phyloP scores from a whole-genome alignment of 2,888 invertebrate genomes.

The Strigamia maritima region DNA sequence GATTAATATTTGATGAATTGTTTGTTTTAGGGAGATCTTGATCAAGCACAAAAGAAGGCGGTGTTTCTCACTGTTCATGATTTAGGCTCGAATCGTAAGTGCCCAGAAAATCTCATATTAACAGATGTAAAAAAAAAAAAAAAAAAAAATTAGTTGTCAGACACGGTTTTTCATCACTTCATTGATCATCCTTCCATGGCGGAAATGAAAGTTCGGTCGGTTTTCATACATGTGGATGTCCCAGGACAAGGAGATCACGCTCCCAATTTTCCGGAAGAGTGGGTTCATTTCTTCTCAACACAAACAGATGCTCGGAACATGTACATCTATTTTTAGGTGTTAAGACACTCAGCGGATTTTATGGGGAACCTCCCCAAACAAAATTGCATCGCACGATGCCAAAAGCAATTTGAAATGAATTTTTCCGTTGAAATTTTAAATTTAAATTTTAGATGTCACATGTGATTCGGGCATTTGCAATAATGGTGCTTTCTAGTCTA shows the following conservation, averaged over 20 bases:
- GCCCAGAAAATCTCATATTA: neutral
- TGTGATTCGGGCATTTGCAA: neutral
- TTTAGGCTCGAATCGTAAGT: constrained; percentile 64
- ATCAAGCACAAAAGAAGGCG: constrained; percentile 74
- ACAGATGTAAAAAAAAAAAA: neutral
- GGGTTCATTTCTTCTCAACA: constrained; percentile 49
- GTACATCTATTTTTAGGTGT: constrained; percentile 20
- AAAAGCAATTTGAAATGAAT: no score
- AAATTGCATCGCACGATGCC: no score
- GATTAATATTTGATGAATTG: constrained; percentile 7
- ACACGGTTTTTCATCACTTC: constrained; percentile 76
- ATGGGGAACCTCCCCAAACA: no score
- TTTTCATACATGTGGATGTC: constrained; percentile 82
- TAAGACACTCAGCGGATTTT: constrained; percentile 28
- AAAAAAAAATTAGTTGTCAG: constrained; percentile 53
- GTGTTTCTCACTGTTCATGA: constrained; percentile 86
- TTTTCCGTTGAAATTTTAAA: no score
- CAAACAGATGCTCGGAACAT: neutral
- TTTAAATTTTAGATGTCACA: neutral
- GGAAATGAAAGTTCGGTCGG: constrained; percentile 77
- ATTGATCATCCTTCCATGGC: constrained; percentile 77
- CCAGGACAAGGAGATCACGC: constrained; percentile 84
- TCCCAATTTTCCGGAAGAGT: constrained; percentile 70
- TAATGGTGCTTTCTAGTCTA: neutral
- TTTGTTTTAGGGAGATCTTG: constrained; percentile 69